Percentiles rank a stretch among this genome's conserved stretches.
Conservation (phyloP, 1,140 invertebrate genomes). For the Bombus consobrinus region DNA sequence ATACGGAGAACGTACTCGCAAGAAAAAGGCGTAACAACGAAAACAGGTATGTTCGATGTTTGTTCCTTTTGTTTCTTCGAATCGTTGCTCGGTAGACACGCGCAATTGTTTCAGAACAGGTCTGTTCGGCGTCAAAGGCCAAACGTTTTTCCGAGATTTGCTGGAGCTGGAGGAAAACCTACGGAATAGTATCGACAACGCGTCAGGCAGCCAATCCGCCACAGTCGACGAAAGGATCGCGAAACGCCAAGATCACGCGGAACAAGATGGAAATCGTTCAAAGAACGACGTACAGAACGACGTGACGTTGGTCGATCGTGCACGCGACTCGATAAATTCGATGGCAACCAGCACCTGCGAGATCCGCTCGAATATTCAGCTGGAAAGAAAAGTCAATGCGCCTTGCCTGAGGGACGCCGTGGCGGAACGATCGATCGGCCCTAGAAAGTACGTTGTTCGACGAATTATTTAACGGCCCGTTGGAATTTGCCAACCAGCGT, state of each 20-base stretch:
- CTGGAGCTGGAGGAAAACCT: background rate
- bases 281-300: background rate
- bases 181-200: background rate
- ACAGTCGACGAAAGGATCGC: background rate
- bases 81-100: background rate
- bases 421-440: background rate
- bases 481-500: background rate
- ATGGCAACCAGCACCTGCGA: background rate
- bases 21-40: background rate
- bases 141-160: slow-evolving; percentile 14
- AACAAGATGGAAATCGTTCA: background rate
- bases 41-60: slow-evolving; percentile 16
- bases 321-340: background rate
- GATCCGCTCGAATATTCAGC: background rate
- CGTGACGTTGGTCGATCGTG: background rate
- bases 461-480: slow-evolving; percentile 9
- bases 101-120: slow-evolving; percentile 27
- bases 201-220: background rate
- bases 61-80: background rate
- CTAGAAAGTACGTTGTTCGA: slow-evolving; percentile 3
- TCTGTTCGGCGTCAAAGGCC: slow-evolving; percentile 22
- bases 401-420: background rate
- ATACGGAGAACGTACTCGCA: background rate
- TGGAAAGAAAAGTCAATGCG: slow-evolving; percentile 29
- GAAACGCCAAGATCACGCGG: no score